Percentiles rank a stretch among this genome's conserved stretches.
Evolutionary conservation across 2,888 invertebrate genomes (phyloP).

Genomic region (Operophtera brumata): DNA sequence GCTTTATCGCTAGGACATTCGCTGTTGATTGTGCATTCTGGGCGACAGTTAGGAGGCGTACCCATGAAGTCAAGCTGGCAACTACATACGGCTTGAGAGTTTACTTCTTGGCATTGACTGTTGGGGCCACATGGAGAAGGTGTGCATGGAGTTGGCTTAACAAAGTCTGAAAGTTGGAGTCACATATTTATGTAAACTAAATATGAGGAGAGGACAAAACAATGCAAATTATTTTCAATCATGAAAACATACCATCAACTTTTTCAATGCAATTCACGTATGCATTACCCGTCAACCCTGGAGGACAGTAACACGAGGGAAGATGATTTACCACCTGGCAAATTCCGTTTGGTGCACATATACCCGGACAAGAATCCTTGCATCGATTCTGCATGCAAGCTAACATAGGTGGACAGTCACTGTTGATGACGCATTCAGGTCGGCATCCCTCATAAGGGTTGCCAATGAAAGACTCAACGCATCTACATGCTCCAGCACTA

Average conservation of each 20-base stretch:
- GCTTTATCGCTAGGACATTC: conserved; percentile 89
- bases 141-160: conserved; percentile 79
- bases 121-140: conserved; percentile 92
- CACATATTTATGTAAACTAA: conserved; percentile 1
- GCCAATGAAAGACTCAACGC: conserved; percentile 80
- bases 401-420: conserved; percentile 86
- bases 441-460: conserved; percentile 84
- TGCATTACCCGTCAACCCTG: conserved; percentile 86
- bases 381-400: conserved; percentile 89
- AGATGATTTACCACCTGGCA: conserved; percentile 89
- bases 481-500: conserved; percentile 85
- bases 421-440: conserved; percentile 90
- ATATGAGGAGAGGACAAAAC: background rate
- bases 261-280: conserved; percentile 81
- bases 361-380: conserved; percentile 88
- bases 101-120: conserved; percentile 85
- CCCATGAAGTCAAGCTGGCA: conserved; percentile 87
- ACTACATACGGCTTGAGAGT: conserved; percentile 85
- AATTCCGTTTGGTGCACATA: conserved; percentile 86
- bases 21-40: conserved; percentile 89
- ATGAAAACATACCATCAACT: conserved; percentile 54
- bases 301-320: conserved; percentile 86
- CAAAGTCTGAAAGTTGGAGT: conserved; percentile 53
- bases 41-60: conserved; percentile 88
- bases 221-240: background rate